Base-by-base conservation (phyloP, 2,797 vertebrate species). In the Tragopan temminckii region DNA sequence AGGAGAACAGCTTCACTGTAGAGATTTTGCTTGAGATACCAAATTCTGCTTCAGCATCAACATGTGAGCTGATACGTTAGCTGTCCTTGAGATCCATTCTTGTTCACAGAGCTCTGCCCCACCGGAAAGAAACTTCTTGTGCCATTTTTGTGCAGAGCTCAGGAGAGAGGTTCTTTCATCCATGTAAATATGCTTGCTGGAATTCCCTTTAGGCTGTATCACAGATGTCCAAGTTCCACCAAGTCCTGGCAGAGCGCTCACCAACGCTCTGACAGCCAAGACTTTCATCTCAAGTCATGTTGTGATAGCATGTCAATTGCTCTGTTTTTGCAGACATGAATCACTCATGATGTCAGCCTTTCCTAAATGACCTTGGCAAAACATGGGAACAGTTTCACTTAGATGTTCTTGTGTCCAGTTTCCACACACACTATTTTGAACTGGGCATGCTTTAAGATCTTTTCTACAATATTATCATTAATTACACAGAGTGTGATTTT, bases 301-400 rank as follows among this genome's bases (percentile, higher is more conserved):
- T 93, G 92, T 89, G 94, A 89, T 90, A 87, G 61, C 52, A 58
- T 58, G 91, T 67, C 85, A 92, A 62, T 85, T 0, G 14, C 85
- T 78, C 76, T 94, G 93, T 92, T 96, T 96, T 93, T 88, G 91
- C 80, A 96, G 94, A 95, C 93, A 76, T 96, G 96, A 96, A 94
- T 96, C 96, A 95, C 87, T 93, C 85, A 89, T 94, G 93, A 95
- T 88, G 93, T 96, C 96, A 96, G 31, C 82, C 59, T 94, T 96
- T 96, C 91, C 93, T 89, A 89, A 93, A 83, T 59, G 87, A 83
- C 88, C 93, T 91, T 81, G 4, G 12, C 77, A 92, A 81, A 80
- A 88, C 13, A 18, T 85, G 80, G 93, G 76, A 94, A 82, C 89
- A 52, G 82, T 88, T 94, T 78, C 85, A 83, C 80, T 83, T 88